phyloP scores from a whole-genome alignment of 2,113 vertebrate genomes.

The Crypturellus undulatus region DNA sequence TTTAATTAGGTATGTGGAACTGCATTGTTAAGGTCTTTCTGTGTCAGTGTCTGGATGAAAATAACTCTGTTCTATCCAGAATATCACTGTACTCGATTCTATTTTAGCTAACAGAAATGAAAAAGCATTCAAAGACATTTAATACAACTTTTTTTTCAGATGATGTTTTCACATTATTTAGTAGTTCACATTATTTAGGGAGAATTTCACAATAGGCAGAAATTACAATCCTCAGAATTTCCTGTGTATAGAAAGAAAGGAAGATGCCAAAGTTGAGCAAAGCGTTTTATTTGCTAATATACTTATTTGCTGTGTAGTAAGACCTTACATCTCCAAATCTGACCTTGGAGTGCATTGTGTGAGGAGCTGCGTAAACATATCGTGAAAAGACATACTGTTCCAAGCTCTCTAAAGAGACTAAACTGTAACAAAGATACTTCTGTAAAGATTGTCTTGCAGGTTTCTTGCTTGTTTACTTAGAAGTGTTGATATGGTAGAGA shows the following conservation, averaged over 20 bases:
- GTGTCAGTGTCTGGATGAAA: slow-evolving; percentile 17
- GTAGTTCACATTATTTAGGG: neutral
- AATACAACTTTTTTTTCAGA: neutral
- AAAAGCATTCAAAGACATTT: neutral
- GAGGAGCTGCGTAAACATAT: neutral
- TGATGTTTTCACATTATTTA: neutral
- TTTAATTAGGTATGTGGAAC: slow-evolving; percentile 42
- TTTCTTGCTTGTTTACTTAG: neutral
- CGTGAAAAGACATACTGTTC: neutral
- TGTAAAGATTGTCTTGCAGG: neutral
- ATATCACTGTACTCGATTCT: neutral
- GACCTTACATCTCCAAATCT: neutral
- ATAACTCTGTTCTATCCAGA: neutral
- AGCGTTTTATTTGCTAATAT: neutral
- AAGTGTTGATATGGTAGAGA: neutral
- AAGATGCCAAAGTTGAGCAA: neutral
- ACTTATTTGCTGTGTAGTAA: neutral
- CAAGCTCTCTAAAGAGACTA: neutral
- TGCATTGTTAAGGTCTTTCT: slow-evolving; percentile 1
- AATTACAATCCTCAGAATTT: neutral
- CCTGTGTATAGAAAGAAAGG: neutral
- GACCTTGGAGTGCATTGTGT: neutral
- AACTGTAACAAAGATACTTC: neutral
- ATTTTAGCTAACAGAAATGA: neutral
- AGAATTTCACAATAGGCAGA: neutral